Conservation (phyloP, 2,888 invertebrate genomes). For the Heliothis peltigera region DNA sequence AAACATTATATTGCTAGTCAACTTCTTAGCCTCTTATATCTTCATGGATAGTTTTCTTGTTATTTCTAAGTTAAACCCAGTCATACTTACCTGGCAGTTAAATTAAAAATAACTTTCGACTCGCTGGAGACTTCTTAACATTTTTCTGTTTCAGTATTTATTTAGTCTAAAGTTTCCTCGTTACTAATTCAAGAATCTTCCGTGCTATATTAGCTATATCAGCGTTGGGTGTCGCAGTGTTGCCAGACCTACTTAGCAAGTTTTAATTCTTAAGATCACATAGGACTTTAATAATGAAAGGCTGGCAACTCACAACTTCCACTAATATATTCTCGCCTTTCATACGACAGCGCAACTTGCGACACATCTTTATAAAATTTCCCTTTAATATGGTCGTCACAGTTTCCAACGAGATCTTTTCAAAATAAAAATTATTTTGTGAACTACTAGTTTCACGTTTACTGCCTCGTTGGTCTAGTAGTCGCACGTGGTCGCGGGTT, state of each 20-base stretch:
- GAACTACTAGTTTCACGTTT: slow-evolving; percentile 61
- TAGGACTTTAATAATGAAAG: slow-evolving; percentile 50
- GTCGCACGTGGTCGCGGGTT: no score
- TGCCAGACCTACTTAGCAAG: slow-evolving; percentile 49
- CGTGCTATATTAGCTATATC: slow-evolving; percentile 7
- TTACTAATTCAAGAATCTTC: slow-evolving; percentile 24
- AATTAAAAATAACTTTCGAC: slow-evolving; percentile 20
- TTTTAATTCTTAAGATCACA: slow-evolving; percentile 57
- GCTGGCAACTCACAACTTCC: slow-evolving; percentile 37
- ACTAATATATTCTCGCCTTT: slow-evolving; percentile 43
- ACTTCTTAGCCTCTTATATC: slow-evolving; percentile 16
- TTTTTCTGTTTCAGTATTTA: slow-evolving; percentile 5
- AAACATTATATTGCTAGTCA: background rate
- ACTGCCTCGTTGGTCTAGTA: no score
- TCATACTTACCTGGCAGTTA: slow-evolving; percentile 18
- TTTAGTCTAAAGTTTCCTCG: slow-evolving; percentile 6
- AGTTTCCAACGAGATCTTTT: slow-evolving; percentile 38
- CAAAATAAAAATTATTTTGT: slow-evolving; percentile 29
- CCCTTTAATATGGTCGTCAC: slow-evolving; percentile 31
- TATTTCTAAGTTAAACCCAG: slow-evolving; percentile 29
- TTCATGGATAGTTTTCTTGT: slow-evolving; percentile 26
- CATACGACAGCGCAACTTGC: slow-evolving; percentile 30
- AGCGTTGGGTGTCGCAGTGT: slow-evolving; percentile 32
- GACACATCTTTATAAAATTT: slow-evolving; percentile 53
- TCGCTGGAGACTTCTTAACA: slow-evolving; percentile 11